A percentile compares a stretch with the other conserved stretches of the same genome.
Conservation (phyloP, 2,888 invertebrate genomes). For the Cephus pulcher region DNA sequence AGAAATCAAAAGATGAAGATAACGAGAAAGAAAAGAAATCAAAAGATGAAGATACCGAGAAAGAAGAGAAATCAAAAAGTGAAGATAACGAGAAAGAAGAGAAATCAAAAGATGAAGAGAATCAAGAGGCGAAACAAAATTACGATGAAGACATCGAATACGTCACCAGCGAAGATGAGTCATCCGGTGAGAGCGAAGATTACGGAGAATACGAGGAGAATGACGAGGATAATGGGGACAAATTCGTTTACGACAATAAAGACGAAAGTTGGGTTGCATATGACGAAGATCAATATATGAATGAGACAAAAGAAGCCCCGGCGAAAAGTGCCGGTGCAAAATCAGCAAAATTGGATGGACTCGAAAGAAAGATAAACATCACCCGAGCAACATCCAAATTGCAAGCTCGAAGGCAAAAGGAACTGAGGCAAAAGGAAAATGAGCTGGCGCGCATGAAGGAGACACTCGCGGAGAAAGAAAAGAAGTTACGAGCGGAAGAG, state of each 20-base stretch:
- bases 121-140: background rate
- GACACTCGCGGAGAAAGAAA: conserved; percentile 12
- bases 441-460: background rate
- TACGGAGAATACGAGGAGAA: conserved; percentile 19
- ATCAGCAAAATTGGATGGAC: background rate
- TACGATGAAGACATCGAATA: conserved; percentile 1
- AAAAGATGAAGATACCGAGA: too few species aligned
- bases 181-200: conserved; percentile 1
- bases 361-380: background rate
- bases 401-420: background rate
- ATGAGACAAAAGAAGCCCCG: background rate
- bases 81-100: conserved; percentile 2
- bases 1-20: too few species aligned
- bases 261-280: conserved; percentile 13
- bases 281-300: background rate
- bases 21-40: too few species aligned
- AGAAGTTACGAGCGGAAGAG: conserved; percentile 19
- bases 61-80: too few species aligned
- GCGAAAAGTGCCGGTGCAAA: background rate
- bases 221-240: conserved; percentile 3
- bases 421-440: conserved; percentile 7
- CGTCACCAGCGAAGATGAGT: background rate
- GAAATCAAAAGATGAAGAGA: background rate
- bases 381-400: background rate
- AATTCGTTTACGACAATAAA: conserved; percentile 3